Evolutionary conservation across 2,888 invertebrate genomes (phyloP).

Genomic region (Oxystoma pomonae): DNA sequence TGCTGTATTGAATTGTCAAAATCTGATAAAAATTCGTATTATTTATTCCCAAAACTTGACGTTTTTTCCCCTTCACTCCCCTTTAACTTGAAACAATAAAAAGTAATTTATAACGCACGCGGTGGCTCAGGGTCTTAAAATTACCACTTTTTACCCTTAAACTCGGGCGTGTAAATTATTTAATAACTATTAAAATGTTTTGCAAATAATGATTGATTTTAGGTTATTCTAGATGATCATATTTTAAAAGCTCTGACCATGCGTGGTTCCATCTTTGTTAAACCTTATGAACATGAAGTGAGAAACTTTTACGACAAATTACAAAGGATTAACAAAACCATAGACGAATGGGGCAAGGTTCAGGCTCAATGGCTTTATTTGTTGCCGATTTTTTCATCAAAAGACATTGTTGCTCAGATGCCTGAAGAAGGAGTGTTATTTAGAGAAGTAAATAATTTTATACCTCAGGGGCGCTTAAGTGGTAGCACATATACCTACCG

Average conservation of each 20-base stretch:
- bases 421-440: conserved; percentile 80
- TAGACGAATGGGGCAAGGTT: conserved; percentile 83
- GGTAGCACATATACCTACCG: conserved; percentile 39
- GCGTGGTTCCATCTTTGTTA: conserved; percentile 82
- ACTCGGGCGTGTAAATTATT: too few species aligned
- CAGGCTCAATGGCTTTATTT: conserved; percentile 85
- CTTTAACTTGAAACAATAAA: too few species aligned
- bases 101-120: too few species aligned
- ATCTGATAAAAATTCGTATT: too few species aligned
- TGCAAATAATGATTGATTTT: not conserved
- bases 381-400: conserved; percentile 82
- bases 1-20: too few species aligned
- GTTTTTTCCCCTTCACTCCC: too few species aligned
- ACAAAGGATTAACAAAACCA: conserved; percentile 61
- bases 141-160: too few species aligned
- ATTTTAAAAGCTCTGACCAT: conserved; percentile 79
- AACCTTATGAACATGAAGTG: conserved; percentile 70
- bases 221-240: conserved; percentile 73
- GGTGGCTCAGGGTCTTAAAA: too few species aligned
- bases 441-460: conserved; percentile 50
- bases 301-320: conserved; percentile 74
- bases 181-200: too few species aligned
- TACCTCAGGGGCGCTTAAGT: conserved; percentile 43
- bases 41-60: too few species aligned
- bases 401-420: conserved; percentile 82